Conservation (phyloP, 30 jellyfish, hydroid and myxozoan species). For the Aurelia sp. region DNA sequence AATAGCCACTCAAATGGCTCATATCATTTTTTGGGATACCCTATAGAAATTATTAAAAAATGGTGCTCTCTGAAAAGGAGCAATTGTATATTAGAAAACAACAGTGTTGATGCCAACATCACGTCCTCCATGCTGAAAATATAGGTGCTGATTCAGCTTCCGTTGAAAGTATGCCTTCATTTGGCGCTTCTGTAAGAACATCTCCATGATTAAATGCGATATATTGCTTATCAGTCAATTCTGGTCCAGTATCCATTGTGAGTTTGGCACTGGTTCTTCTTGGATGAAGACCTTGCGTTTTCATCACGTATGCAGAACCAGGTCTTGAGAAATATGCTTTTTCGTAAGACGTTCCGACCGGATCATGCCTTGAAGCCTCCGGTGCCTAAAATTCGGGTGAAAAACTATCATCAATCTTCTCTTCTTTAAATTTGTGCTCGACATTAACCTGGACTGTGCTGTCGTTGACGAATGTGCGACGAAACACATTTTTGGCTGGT, state of each 20-base stretch:
- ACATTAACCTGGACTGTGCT: too few relatives aligned
- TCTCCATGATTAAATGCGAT: slow-evolving; percentile 36
- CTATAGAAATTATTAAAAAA: too few relatives aligned
- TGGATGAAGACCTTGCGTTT: slow-evolving; percentile 23
- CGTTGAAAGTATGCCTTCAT: not conserved
- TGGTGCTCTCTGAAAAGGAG: too few relatives aligned
- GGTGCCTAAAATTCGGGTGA: too few relatives aligned
- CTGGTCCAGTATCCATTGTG: not conserved
- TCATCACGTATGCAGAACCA: slow-evolving; percentile 57
- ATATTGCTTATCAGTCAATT: slow-evolving; percentile 13
- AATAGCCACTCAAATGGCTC: too few relatives aligned
- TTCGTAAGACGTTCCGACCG: not conserved
- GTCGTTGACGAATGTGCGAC: too few relatives aligned
- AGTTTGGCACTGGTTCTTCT: not conserved
- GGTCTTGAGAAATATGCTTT: slow-evolving; percentile 59
- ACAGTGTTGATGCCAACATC: not conserved
- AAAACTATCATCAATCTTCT: too few relatives aligned
- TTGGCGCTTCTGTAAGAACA: slow-evolving; percentile 20
- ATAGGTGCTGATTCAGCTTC: slow-evolving; percentile 3
- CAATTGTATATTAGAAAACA: too few relatives aligned
- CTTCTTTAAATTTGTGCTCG: too few relatives aligned
- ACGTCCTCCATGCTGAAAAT: slow-evolving; percentile 38
- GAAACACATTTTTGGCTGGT: too few relatives aligned
- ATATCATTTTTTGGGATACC: too few relatives aligned
- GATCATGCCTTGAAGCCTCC: not conserved